These are phyloP conservation scores for Bucorvus abyssinicus DNA, from an alignment of 2,797 vertebrate species.

Conservation along the genomic window DNA sequence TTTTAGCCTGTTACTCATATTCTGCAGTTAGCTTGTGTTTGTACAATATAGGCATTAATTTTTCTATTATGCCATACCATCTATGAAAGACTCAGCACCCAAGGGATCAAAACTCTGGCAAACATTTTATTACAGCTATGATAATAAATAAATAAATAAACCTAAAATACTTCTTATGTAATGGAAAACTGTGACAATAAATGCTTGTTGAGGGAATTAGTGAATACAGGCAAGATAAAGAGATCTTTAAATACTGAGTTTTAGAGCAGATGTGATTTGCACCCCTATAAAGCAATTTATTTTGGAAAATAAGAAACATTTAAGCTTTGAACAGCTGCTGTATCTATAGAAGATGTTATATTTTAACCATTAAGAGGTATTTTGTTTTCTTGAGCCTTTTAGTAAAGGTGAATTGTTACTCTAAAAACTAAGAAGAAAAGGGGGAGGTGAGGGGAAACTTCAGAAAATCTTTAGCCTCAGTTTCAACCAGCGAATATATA, in stretches of 20 bases:
- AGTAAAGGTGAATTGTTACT: slow-evolving; percentile 11
- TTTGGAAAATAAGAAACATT: slow-evolving; percentile 10
- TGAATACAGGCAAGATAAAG: neutral
- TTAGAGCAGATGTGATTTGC: neutral
- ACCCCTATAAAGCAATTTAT: neutral
- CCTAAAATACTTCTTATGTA: neutral
- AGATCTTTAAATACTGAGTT: neutral
- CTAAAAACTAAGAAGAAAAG: neutral
- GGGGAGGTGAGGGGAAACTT: neutral
- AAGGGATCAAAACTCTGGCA: neutral
- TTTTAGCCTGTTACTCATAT: neutral
- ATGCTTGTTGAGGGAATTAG: neutral
- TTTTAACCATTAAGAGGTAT: neutral
- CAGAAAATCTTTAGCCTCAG: neutral
- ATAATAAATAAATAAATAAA: neutral
- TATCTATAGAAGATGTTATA: neutral
- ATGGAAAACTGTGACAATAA: neutral
- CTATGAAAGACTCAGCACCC: neutral
- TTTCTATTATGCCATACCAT: neutral
- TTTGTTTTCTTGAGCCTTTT: slow-evolving; percentile 13
- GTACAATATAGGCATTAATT: neutral
- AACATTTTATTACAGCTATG: neutral
- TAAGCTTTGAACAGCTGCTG: neutral
- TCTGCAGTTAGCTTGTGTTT: neutral
- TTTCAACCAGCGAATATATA: neutral